Percentiles rank a stretch among this genome's conserved stretches.
These are phyloP conservation scores for Arnoldichthys spilopterus DNA, from an alignment of 2,797 vertebrate genomes.

Conservation along the genomic window DNA sequence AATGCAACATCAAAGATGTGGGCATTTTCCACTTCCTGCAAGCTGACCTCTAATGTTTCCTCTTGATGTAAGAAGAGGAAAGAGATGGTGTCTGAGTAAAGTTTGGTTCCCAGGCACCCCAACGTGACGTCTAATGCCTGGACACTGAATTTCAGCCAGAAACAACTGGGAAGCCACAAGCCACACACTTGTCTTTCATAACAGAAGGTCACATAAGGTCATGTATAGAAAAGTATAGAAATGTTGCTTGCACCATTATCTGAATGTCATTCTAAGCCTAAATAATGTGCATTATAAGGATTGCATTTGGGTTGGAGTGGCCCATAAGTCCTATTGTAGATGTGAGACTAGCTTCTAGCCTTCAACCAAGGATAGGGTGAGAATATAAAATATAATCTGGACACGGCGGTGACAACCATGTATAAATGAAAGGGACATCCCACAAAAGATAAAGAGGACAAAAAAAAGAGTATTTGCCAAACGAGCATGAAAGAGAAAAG, in stretches of 20 bases:
- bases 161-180: slow-evolving; percentile 35
- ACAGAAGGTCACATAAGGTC: slow-evolving; percentile 43
- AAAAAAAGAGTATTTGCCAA: too few relatives aligned
- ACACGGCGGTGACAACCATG: too few relatives aligned
- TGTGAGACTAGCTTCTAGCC: too few relatives aligned
- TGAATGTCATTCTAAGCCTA: neutral
- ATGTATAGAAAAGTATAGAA: neutral
- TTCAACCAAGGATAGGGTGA: too few relatives aligned
- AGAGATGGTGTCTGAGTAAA: slow-evolving; percentile 42
- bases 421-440: too few relatives aligned
- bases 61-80: slow-evolving; percentile 47
- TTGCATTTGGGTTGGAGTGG: too few relatives aligned
- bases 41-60: slow-evolving; percentile 56
- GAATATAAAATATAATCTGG: too few relatives aligned
- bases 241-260: neutral
- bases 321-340: too few relatives aligned
- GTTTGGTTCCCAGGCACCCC: slow-evolving; percentile 41
- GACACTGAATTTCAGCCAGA: slow-evolving; percentile 22
- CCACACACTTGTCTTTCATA: slow-evolving; percentile 41
- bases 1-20: slow-evolving; percentile 50
- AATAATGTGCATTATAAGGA: too few relatives aligned
- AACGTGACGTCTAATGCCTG: slow-evolving; percentile 30
- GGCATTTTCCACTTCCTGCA: slow-evolving; percentile 49
- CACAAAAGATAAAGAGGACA: too few relatives aligned
- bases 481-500: too few relatives aligned